These are phyloP conservation scores for Bellardia pandia DNA, from an alignment of 2,888 invertebrate genomes.

Conservation along the genomic window DNA sequence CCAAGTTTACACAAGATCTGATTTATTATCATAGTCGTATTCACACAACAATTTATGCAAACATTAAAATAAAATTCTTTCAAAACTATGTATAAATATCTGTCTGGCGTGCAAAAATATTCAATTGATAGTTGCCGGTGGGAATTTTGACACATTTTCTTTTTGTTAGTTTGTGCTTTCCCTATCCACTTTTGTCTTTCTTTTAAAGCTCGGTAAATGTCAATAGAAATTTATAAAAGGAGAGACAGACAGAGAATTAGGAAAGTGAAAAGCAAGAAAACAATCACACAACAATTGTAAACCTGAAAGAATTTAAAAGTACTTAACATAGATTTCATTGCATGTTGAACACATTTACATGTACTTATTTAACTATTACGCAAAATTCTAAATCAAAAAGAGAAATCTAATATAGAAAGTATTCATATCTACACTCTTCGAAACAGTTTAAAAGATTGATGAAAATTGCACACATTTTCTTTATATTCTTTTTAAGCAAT, in stretches of 20 bases:
- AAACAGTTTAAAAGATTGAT: neutral
- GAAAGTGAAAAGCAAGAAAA: neutral
- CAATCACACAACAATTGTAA: neutral
- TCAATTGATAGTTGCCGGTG: constrained; percentile 59
- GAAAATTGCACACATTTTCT: neutral
- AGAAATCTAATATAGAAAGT: constrained; percentile 13
- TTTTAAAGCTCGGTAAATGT: neutral
- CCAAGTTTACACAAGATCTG: no score
- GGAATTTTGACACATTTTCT: constrained; percentile 67
- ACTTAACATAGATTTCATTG: constrained; percentile 30
- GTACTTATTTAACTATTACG: neutral
- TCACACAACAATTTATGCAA: neutral
- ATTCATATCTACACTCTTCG: neutral
- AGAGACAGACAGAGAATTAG: neutral
- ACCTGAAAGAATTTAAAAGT: constrained; percentile 40
- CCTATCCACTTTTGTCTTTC: neutral
- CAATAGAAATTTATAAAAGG: neutral
- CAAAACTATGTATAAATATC: neutral
- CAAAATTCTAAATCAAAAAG: neutral
- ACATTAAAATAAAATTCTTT: neutral
- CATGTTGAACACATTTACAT: neutral
- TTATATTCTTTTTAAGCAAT: neutral
- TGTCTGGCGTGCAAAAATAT: neutral
- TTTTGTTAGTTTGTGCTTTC: neutral
- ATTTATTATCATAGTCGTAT: no score